phyloP scores from a whole-genome alignment of 2,113 vertebrate species.

The Leuciscus idus region DNA sequence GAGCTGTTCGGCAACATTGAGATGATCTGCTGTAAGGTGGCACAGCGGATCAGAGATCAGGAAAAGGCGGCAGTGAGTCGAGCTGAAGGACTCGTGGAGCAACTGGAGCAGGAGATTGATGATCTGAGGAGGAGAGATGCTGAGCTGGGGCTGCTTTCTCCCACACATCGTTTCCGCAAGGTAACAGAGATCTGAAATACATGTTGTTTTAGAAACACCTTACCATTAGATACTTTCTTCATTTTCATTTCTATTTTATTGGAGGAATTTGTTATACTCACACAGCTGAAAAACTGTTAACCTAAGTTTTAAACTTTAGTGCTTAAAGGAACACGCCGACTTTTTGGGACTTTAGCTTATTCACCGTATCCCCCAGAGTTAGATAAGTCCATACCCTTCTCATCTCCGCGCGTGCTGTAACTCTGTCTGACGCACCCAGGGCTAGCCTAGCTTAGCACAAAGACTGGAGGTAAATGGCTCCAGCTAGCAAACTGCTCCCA shows the following conservation, averaged over 20 bases:
- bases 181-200: not conserved
- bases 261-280: not conserved
- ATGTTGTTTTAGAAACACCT: not conserved
- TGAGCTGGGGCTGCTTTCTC: slow-evolving; percentile 45
- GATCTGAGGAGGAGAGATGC: slow-evolving; percentile 48
- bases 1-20: not conserved
- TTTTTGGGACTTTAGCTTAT: too few species aligned
- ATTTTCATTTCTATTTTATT: too few species aligned
- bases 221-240: not conserved
- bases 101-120: slow-evolving; percentile 43
- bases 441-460: too few species aligned
- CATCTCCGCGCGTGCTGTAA: too few species aligned
- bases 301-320: not conserved
- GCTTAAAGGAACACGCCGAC: too few species aligned
- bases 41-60: not conserved
- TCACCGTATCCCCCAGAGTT: too few species aligned
- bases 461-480: too few species aligned
- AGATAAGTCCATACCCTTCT: too few species aligned
- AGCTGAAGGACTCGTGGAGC: slow-evolving; percentile 41
- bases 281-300: not conserved
- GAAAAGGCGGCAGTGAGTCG: slow-evolving; percentile 18
- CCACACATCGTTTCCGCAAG: not conserved
- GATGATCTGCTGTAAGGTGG: not conserved
- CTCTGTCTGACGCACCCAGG: too few species aligned
- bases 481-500: too few species aligned